Conservation (phyloP, 2,113 vertebrate species). For the Tetrax tetrax region DNA sequence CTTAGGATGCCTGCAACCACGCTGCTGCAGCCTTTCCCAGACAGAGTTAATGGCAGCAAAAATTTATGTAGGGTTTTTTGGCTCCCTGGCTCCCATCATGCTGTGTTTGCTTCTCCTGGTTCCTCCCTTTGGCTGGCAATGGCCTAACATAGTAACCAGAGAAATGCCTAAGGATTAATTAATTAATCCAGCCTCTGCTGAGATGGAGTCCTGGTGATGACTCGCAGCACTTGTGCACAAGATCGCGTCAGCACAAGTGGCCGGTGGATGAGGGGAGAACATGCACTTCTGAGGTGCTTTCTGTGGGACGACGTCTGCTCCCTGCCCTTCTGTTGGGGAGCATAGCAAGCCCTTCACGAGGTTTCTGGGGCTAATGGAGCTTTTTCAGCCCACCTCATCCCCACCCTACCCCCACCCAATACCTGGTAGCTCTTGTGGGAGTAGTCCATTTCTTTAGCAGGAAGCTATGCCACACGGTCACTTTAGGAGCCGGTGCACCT, state of each 20-base stretch:
- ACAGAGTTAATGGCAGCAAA: not conserved
- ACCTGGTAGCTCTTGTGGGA: not conserved
- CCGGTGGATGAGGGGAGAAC: not conserved
- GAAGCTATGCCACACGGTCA: not conserved
- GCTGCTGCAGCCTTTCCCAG: not conserved
- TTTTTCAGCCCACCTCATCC: not conserved
- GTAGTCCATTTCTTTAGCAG: not conserved
- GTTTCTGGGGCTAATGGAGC: not conserved
- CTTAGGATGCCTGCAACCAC: rapidly evolving
- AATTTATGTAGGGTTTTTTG: not conserved
- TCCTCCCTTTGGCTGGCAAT: not conserved
- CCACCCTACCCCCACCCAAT: too few relatives aligned
- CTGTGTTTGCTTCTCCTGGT: not conserved
- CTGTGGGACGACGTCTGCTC: not conserved
- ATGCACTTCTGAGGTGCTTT: rapidly evolving
- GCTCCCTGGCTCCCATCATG: not conserved
- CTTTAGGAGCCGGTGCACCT: not conserved
- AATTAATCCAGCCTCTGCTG: not conserved
- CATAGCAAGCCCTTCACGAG: not conserved
- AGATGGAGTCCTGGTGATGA: not conserved
- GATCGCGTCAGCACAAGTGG: not conserved
- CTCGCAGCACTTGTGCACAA: not conserved
- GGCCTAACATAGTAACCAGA: not conserved
- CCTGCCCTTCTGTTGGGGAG: not conserved
- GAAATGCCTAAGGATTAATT: not conserved